Conservation (phyloP, 1,140 invertebrate species). For the Drosophila pachea region DNA sequence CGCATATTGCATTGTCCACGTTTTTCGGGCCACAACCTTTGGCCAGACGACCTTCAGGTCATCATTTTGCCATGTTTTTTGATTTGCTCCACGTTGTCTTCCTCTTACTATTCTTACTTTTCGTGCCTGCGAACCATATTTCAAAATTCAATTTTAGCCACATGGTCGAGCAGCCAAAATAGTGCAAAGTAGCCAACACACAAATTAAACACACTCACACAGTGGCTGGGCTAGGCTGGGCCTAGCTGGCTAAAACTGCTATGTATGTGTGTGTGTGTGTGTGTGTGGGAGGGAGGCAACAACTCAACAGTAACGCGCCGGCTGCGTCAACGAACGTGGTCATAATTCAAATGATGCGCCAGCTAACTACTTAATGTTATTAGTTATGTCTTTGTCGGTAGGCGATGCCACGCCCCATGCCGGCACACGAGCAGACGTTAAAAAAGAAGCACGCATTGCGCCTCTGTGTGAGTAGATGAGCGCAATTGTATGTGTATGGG, state of each 20-base stretch:
- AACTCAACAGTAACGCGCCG: constrained; percentile 50
- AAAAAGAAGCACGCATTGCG: constrained; percentile 51
- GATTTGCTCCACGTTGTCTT: constrained; percentile 24
- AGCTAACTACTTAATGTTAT: constrained; percentile 74
- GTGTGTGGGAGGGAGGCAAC: neutral
- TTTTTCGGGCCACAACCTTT: constrained; percentile 2
- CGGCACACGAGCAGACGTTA: constrained; percentile 11
- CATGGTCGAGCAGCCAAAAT: constrained; percentile 45
- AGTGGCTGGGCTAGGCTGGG: constrained; percentile 1
- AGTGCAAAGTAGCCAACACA: constrained; percentile 62
- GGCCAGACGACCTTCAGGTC: constrained; percentile 44
- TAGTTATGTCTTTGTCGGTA: constrained; percentile 61
- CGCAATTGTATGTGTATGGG: constrained; percentile 1
- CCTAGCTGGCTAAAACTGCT: constrained; percentile 11
- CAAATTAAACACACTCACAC: constrained; percentile 51
- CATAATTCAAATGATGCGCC: constrained; percentile 74
- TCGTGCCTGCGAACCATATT: constrained; percentile 62
- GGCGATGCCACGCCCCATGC: constrained; percentile 42
- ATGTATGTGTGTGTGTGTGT: constrained; percentile 1
- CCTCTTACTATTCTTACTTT: constrained; percentile 12
- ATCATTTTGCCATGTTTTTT: neutral
- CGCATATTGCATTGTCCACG: neutral
- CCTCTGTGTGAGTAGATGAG: neutral
- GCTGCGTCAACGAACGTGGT: constrained; percentile 65
- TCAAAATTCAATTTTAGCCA: constrained; percentile 65